Percentiles rank a stretch among this genome's conserved stretches.
These are phyloP conservation scores for Entomobrya proxima DNA, from an alignment of 2,888 invertebrate genomes.

Conservation along the genomic window DNA sequence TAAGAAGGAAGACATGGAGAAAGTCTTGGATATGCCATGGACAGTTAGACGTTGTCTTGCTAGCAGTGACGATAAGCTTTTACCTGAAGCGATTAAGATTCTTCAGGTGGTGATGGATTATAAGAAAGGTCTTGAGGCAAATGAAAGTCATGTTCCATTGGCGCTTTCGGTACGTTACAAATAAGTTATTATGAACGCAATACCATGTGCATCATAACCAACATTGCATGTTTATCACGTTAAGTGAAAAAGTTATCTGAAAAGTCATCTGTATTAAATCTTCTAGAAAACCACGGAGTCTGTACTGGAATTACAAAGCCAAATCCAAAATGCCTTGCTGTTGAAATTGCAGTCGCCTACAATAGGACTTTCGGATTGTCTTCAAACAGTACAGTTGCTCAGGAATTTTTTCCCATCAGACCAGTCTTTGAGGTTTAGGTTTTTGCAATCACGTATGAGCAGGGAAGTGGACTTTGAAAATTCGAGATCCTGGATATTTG, in stretches of 20 bases:
- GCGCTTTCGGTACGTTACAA: conserved; percentile 58
- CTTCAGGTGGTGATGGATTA: conserved; percentile 73
- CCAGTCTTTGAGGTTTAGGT: conserved; percentile 72
- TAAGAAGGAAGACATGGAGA: conserved; percentile 60
- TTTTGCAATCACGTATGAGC: conserved; percentile 73
- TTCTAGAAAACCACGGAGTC: conserved; percentile 71
- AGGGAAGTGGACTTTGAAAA: conserved; percentile 72
- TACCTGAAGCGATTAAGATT: conserved; percentile 74
- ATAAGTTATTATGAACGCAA: too few species aligned
- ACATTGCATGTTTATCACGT: too few species aligned
- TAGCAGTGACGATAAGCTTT: conserved; percentile 70
- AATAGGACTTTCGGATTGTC: conserved; percentile 73
- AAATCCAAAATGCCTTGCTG: conserved; percentile 73
- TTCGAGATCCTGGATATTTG: conserved; percentile 74
- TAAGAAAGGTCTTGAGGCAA: conserved; percentile 63
- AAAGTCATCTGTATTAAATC: not conserved
- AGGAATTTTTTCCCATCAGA: conserved; percentile 74
- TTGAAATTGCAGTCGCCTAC: conserved; percentile 72
- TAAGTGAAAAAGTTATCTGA: not conserved
- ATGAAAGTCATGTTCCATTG: conserved; percentile 50
- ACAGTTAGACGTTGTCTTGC: conserved; percentile 72
- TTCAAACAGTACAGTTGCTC: conserved; percentile 73
- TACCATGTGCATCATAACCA: too few species aligned
- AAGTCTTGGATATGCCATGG: conserved; percentile 74
- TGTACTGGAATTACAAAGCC: conserved; percentile 72